Conservation (phyloP, 2,888 invertebrate genomes). For the Nephrocerus scutellatus region DNA sequence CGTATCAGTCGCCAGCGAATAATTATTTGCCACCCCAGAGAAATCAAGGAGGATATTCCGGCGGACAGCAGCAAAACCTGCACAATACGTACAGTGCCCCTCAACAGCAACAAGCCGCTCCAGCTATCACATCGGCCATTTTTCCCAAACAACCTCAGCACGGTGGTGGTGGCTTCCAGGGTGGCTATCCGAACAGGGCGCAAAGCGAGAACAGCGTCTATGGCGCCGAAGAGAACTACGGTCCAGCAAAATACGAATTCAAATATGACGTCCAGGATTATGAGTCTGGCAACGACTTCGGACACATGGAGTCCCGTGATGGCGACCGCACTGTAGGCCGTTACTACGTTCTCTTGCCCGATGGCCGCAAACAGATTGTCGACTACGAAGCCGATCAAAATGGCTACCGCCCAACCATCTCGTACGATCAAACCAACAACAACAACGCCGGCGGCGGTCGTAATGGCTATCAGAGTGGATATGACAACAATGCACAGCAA, state of each 20-base stretch:
- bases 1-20: conserved; percentile 35
- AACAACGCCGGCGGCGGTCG: conserved; percentile 30
- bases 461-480: conserved; percentile 28
- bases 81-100: conserved; percentile 35
- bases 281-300: conserved; percentile 59
- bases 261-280: conserved; percentile 62
- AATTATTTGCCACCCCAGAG: conserved; percentile 44
- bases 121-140: conserved; percentile 50
- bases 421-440: conserved; percentile 56
- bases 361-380: conserved; percentile 64
- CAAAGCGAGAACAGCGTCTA: conserved; percentile 24
- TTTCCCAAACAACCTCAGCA: conserved; percentile 37
- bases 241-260: conserved; percentile 63
- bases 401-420: conserved; percentile 61
- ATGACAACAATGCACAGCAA: conserved; percentile 37
- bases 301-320: conserved; percentile 58
- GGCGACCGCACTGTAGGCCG: conserved; percentile 57
- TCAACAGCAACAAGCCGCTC: conserved; percentile 51
- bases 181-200: conserved; percentile 19
- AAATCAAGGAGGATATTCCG: conserved; percentile 45
- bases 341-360: conserved; percentile 61
- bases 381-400: conserved; percentile 63
- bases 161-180: conserved; percentile 15
- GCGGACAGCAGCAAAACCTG: conserved; percentile 28
- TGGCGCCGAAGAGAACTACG: conserved; percentile 49